Conservation (phyloP, 1,140 invertebrate genomes). For the Drosophila athabasca region DNA sequence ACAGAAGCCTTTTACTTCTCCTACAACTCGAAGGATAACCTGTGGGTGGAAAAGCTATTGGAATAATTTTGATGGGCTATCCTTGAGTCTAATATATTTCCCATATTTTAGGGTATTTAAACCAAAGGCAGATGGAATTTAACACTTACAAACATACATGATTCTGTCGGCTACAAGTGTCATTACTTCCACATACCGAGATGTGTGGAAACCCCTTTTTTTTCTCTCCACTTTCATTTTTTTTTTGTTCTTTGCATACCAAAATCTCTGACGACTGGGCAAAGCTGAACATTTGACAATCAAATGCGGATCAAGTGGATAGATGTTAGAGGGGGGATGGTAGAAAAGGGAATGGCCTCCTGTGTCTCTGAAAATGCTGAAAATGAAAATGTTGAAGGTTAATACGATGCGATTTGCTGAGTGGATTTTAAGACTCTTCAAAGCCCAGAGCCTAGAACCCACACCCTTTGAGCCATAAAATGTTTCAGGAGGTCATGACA, state of each 20-base stretch:
- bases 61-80: too few species aligned
- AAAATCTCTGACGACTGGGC: constrained; percentile 34
- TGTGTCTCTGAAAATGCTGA: constrained; percentile 62
- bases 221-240: neutral
- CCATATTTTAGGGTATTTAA: too few species aligned
- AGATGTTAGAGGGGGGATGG: neutral
- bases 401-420: constrained; percentile 72
- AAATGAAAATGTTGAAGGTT: constrained; percentile 77
- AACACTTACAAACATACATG: too few species aligned
- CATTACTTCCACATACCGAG: constrained; percentile 20
- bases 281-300: constrained; percentile 58
- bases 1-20: too few species aligned
- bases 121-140: too few species aligned
- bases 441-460: neutral
- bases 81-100: too few species aligned
- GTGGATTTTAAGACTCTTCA: constrained; percentile 44
- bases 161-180: constrained; percentile 49
- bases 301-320: constrained; percentile 65
- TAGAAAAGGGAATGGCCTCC: constrained; percentile 8
- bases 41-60: too few species aligned
- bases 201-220: constrained; percentile 32
- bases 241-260: constrained; percentile 28
- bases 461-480: constrained; percentile 29
- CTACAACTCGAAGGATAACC: too few species aligned
- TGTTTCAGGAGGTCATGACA: constrained; percentile 61